A percentile compares a stretch with the other conserved stretches of the same genome.
Conservation (phyloP, 2,113 vertebrate genomes). For the Apus apus region DNA sequence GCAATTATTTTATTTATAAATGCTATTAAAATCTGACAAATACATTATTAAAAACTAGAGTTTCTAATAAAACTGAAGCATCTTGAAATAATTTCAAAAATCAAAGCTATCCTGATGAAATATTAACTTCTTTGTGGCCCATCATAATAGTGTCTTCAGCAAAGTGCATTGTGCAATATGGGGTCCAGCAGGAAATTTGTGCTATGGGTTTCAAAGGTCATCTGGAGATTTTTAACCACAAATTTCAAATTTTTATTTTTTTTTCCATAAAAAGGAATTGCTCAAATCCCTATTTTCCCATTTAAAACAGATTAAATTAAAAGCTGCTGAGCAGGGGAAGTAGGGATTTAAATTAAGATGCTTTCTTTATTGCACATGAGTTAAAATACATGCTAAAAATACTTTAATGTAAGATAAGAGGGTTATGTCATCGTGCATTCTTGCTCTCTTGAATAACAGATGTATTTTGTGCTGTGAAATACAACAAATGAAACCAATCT, state of each 20-base stretch:
- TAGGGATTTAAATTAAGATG: rapidly evolving
- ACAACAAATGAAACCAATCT: background rate
- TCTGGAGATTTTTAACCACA: background rate
- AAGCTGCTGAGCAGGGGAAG: background rate
- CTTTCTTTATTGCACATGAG: background rate
- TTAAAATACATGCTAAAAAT: background rate
- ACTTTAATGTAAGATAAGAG: background rate
- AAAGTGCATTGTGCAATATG: background rate
- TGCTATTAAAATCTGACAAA: background rate
- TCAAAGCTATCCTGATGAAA: background rate
- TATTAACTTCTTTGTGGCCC: background rate
- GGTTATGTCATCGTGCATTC: background rate
- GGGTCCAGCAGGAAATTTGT: background rate
- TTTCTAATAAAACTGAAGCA: background rate
- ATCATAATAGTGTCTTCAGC: background rate
- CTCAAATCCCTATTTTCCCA: background rate
- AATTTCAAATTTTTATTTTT: background rate
- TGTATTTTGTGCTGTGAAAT: background rate
- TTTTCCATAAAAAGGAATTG: background rate
- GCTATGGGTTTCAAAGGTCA: background rate
- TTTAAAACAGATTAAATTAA: background rate
- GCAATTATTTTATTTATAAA: background rate
- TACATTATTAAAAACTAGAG: background rate
- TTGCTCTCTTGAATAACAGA: background rate
- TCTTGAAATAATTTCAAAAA: background rate